phyloP scores from a whole-genome alignment of 1,140 invertebrate genomes.

The Apis laboriosa region DNA sequence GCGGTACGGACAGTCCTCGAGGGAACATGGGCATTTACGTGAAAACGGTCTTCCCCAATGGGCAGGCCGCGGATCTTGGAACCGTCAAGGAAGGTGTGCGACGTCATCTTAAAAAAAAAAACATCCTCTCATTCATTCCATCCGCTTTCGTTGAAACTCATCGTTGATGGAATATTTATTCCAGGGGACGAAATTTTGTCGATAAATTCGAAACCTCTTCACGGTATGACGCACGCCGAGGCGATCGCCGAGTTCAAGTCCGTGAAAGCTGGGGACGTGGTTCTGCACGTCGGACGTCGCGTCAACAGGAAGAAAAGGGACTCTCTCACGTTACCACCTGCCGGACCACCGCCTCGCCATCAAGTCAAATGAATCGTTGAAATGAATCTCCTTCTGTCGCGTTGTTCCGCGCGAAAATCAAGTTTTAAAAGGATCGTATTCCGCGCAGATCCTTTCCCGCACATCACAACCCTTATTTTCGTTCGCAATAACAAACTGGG shows the following conservation, averaged over 20 bases:
- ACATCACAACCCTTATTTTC: conserved; percentile 31
- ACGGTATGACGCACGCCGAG: conserved; percentile 93
- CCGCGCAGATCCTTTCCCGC: background rate
- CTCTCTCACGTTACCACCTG: conserved; percentile 57
- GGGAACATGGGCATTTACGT: conserved; percentile 95
- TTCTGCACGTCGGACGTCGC: conserved; percentile 89
- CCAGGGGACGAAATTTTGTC: conserved; percentile 96
- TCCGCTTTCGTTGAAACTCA: too few relatives aligned
- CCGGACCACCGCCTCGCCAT: conserved; percentile 53
- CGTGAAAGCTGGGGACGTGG: conserved; percentile 92
- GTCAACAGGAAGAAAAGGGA: conserved; percentile 78
- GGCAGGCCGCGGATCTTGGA: conserved; percentile 92
- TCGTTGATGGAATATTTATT: conserved; percentile 61
- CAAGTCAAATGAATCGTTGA: conserved; percentile 58
- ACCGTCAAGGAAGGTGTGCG: conserved; percentile 92
- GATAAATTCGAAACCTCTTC: conserved; percentile 91
- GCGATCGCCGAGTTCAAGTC: conserved; percentile 94
- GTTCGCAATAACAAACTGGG: conserved; percentile 49
- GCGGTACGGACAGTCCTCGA: conserved; percentile 92
- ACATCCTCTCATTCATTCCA: too few relatives aligned
- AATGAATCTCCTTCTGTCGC: conserved; percentile 14
- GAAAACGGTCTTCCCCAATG: conserved; percentile 93
- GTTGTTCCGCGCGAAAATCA: conserved; percentile 29
- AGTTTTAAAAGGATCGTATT: background rate
- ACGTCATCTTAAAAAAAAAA: conserved; percentile 33